phyloP scores from a whole-genome alignment of 2,888 invertebrate genomes.

The Cynaeus angustus region DNA sequence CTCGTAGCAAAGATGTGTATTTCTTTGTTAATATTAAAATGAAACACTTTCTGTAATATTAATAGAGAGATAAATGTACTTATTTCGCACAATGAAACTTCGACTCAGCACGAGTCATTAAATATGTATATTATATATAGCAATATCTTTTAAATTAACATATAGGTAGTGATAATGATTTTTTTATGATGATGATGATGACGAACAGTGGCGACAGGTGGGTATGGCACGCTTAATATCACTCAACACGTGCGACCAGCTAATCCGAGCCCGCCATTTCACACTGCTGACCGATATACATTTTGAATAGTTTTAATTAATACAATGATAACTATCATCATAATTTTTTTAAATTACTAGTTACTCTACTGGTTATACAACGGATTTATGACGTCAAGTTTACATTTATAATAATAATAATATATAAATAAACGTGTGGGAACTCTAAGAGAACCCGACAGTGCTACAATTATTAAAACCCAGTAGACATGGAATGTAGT shows the following conservation, averaged over 20 bases:
- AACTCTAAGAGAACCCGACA: conserved; percentile 44
- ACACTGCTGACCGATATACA: conserved; percentile 63
- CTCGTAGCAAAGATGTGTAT: conserved; percentile 79
- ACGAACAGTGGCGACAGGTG: conserved; percentile 64
- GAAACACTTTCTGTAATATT: conserved; percentile 55
- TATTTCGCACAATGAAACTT: conserved; percentile 64
- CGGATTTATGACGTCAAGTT: conserved; percentile 52
- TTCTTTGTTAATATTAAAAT: conserved; percentile 64
- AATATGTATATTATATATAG: conserved; percentile 61
- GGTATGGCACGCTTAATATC: conserved; percentile 71
- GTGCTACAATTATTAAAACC: conserved; percentile 51
- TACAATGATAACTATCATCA: conserved; percentile 14
- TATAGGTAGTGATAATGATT: conserved; percentile 59
- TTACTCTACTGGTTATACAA: conserved; percentile 57
- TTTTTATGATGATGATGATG: conserved; percentile 52
- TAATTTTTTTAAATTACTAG: conserved; percentile 48
- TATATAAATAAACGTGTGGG: conserved; percentile 39
- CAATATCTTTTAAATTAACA: conserved; percentile 68
- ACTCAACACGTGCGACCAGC: conserved; percentile 69
- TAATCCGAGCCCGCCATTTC: conserved; percentile 66
- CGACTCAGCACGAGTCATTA: conserved; percentile 39
- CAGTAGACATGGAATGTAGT: conserved; percentile 64
- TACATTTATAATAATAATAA: conserved; percentile 45
- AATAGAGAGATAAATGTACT: conserved; percentile 66
- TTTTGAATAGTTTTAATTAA: conserved; percentile 18